Evolutionary conservation across 1,140 invertebrate species (phyloP).

Genomic region (Nebria ingens): DNA sequence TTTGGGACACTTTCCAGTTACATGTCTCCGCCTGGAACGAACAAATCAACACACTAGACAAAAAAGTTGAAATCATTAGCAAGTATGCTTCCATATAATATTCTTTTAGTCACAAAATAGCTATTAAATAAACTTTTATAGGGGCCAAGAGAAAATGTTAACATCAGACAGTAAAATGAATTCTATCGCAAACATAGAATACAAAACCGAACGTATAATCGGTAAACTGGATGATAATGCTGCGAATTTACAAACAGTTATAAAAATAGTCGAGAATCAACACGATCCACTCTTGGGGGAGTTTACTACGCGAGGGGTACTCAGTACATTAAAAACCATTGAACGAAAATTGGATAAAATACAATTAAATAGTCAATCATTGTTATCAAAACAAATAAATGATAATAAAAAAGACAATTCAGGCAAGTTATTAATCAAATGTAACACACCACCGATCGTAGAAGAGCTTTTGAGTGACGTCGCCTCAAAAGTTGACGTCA

Average conservation of each 20-base stretch:
- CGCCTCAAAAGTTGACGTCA: constrained; percentile 33
- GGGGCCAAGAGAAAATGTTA: constrained; percentile 32
- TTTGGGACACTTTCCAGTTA: constrained; percentile 39
- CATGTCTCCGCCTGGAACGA: constrained; percentile 39
- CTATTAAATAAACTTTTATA: constrained; percentile 13
- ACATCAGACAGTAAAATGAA: constrained; percentile 28
- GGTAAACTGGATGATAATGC: constrained; percentile 22
- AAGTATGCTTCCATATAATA: constrained; percentile 24
- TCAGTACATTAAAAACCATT: constrained; percentile 31
- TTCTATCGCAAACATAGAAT: constrained; percentile 25
- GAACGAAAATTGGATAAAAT: constrained; percentile 29
- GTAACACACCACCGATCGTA: constrained; percentile 21
- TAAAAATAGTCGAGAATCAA: constrained; percentile 15
- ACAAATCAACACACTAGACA: constrained; percentile 37
- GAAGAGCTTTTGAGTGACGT: constrained; percentile 29
- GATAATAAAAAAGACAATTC: neutral
- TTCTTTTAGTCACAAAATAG: neutral
- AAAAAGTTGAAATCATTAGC: constrained; percentile 37
- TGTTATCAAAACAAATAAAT: constrained; percentile 11
- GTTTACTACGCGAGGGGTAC: constrained; percentile 29
- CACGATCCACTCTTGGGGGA: constrained; percentile 23
- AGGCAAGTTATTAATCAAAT: constrained; percentile 21
- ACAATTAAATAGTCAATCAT: constrained; percentile 11
- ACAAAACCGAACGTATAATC: constrained; percentile 27
- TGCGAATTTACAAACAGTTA: constrained; percentile 15